Base-by-base conservation (phyloP, 1,140 invertebrate genomes). In the Leptoteleia sp. region DNA sequence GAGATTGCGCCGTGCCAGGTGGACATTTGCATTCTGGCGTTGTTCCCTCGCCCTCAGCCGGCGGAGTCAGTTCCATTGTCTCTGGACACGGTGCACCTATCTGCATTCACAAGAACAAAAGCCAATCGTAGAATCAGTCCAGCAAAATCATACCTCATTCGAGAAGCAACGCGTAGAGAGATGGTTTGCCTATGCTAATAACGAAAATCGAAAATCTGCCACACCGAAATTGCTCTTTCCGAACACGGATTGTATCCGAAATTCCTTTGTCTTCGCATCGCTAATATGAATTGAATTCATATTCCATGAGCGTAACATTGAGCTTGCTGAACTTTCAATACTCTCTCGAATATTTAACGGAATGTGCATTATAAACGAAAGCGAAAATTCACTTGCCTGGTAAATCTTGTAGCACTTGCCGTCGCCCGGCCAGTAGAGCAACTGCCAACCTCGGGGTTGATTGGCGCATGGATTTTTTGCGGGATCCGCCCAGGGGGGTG, bases 381-480 rank as follows among this genome's bases (percentile, higher is more conserved):
- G 38, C 29, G 25, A 59, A 45, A 57, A 62, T 7, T 1, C 9
- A 73, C 88, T 88, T 85, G 92, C 93, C 90, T 94, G 91, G 83
- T 95, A 96, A 86, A 96, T 96, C 84, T 94, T 95, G 84, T 96
- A 96, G 85, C 95, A 96, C 86, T 94, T 93, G 65, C 93, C 93
- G 82, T 96, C 93, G 0, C 91, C 88, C 0, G 94, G 93, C 95
- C 95, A 96, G 85, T 93, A 96, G 13, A 96, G 90, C 71, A 95
- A 90, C 80, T 96, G 94, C 95, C 95, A 96, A 9, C 94, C 94
- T 40, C 93, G 90, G 0, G 94, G 93, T 85, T 93, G 91, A 0
- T 91, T 88, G 3, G 95, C 94, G 71, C 95, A 96, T 0, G 95
- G 95, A 87, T 96, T 96, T 73, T 92, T 91, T 5, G 91, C 90